A percentile compares a stretch with the other conserved stretches of the same genome.
These are phyloP conservation scores for Cynaeus angustus DNA, from an alignment of 2,888 invertebrate genomes.

Conservation along the genomic window DNA sequence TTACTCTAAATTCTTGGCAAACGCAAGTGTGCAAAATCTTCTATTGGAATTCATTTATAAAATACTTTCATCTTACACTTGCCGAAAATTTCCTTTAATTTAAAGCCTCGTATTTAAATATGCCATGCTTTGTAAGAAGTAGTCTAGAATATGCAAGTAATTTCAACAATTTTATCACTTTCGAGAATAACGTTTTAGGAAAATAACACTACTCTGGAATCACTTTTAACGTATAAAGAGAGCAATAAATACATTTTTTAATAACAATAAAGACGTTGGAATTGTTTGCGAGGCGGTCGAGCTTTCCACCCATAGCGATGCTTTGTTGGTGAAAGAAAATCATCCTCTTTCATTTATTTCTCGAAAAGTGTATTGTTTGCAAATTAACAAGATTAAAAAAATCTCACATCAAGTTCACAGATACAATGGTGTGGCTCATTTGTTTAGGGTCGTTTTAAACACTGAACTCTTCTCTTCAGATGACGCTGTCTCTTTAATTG, in stretches of 20 bases:
- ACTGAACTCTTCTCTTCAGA: too few relatives aligned
- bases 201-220: slow-evolving; percentile 13
- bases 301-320: slow-evolving; percentile 3
- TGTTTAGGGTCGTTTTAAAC: too few relatives aligned
- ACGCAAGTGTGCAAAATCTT: slow-evolving; percentile 8
- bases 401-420: too few relatives aligned
- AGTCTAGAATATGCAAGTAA: slow-evolving; percentile 43
- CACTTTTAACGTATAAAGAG: slow-evolving; percentile 20
- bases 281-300: slow-evolving; percentile 11
- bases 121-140: slow-evolving; percentile 42
- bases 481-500: too few relatives aligned
- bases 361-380: background rate
- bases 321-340: slow-evolving; percentile 8
- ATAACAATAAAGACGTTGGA: slow-evolving; percentile 14
- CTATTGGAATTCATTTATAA: slow-evolving; percentile 21
- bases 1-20: slow-evolving; percentile 3
- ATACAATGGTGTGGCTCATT: too few relatives aligned
- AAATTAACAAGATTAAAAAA: background rate
- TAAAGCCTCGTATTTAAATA: slow-evolving; percentile 41
- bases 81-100: slow-evolving; percentile 42
- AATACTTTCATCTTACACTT: slow-evolving; percentile 21
- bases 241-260: slow-evolving; percentile 24
- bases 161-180: slow-evolving; percentile 45
- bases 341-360: slow-evolving; percentile 10
- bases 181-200: slow-evolving; percentile 9